These are phyloP conservation scores for Danio kyathit DNA, from an alignment of 2,797 vertebrate species.

Conservation along the genomic window DNA sequence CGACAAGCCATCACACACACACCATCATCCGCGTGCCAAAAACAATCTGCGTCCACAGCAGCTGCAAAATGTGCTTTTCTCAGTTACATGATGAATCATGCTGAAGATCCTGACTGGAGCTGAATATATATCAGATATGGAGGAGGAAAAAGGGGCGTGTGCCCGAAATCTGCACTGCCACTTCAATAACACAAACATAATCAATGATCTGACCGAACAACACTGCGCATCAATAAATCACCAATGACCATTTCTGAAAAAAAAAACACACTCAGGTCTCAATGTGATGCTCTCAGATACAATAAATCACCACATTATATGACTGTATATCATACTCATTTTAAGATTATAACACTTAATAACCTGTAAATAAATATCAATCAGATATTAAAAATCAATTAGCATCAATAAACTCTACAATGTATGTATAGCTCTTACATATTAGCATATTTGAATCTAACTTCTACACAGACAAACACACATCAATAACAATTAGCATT, in stretches of 20 bases:
- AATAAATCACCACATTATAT: not conserved
- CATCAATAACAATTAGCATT: not conserved
- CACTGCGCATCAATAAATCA: not conserved
- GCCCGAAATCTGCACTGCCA: not conserved
- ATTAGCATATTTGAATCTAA: no score
- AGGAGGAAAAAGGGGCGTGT: constrained; percentile 33
- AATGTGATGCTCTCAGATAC: not conserved
- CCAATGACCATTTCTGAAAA: not conserved
- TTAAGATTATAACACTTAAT: no score
- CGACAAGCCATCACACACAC: constrained; percentile 19
- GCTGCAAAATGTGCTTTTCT: constrained; percentile 26
- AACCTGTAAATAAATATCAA: no score
- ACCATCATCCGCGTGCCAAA: not conserved
- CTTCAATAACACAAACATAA: constrained; percentile 20
- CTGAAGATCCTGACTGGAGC: constrained; percentile 8
- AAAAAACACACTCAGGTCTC: not conserved
- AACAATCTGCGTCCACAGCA: constrained; percentile 25
- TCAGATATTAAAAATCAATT: no score
- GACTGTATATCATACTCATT: no score
- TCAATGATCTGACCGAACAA: not conserved
- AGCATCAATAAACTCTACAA: no score
- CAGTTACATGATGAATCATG: constrained; percentile 31
- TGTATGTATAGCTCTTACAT: no score
- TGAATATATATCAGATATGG: not conserved
- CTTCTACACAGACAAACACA: not conserved